These are phyloP conservation scores for Aythya baeri DNA, from an alignment of 2,113 vertebrate species.

Conservation along the genomic window DNA sequence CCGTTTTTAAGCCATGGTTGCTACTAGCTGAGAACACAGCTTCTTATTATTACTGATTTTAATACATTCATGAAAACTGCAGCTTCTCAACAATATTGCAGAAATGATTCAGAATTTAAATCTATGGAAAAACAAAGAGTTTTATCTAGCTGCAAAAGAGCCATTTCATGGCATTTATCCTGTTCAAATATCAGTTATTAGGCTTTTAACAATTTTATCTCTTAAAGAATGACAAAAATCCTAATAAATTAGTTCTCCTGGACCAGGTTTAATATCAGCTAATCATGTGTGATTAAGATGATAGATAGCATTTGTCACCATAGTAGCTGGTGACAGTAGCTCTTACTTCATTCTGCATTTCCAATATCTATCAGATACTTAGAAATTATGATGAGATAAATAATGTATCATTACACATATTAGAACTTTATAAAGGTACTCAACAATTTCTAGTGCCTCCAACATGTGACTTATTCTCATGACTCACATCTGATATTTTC, in stretches of 20 bases:
- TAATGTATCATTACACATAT: background rate
- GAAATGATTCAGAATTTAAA: background rate
- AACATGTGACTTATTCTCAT: background rate
- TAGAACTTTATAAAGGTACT: slow-evolving; percentile 1
- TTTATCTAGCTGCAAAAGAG: background rate
- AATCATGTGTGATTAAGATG: slow-evolving; percentile 38
- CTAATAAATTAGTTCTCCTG: slow-evolving; percentile 2
- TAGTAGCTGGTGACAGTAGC: slow-evolving; percentile 30
- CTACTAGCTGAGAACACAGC: background rate
- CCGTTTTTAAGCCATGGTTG: background rate
- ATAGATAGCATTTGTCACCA: slow-evolving; percentile 23
- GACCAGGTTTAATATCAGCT: background rate
- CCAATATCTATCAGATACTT: background rate
- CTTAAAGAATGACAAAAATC: slow-evolving; percentile 16
- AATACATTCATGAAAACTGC: background rate
- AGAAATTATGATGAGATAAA: slow-evolving; percentile 25
- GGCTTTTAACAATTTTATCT: background rate
- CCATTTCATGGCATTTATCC: background rate
- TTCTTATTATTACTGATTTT: background rate
- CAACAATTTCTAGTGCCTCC: background rate
- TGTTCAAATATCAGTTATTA: slow-evolving; percentile 31
- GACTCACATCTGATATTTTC: slow-evolving; percentile 31
- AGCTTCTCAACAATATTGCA: background rate
- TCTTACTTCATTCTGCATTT: slow-evolving; percentile 17
- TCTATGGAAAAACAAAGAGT: background rate